These are phyloP conservation scores for Selenia dentaria DNA, from an alignment of 2,888 invertebrate genomes.

Conservation along the genomic window DNA sequence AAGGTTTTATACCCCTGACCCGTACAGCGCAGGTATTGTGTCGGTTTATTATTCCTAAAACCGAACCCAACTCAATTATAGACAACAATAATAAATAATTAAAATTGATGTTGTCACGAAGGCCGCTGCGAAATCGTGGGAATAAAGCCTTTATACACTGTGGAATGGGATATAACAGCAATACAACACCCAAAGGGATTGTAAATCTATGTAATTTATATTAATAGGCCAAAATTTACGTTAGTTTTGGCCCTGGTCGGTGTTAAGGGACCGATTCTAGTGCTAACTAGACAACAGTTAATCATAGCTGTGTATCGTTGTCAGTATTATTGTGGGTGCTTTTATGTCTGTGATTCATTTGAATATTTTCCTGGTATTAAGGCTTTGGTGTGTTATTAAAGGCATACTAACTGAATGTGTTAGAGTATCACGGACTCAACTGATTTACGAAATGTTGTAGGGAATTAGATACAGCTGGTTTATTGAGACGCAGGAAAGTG, in stretches of 20 bases:
- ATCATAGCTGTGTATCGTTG: slow-evolving; percentile 52
- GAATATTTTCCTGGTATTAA: slow-evolving; percentile 11
- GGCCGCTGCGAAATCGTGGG: slow-evolving; percentile 48
- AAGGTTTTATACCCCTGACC: slow-evolving; percentile 21
- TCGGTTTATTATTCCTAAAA: slow-evolving; percentile 28
- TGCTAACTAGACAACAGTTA: slow-evolving; percentile 60
- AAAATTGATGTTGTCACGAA: slow-evolving; percentile 61
- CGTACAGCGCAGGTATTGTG: slow-evolving; percentile 16
- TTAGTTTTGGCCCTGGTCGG: slow-evolving; percentile 69
- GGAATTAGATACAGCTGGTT: no score
- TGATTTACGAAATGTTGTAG: no score
- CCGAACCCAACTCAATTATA: slow-evolving; percentile 45
- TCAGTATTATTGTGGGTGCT: slow-evolving; percentile 33
- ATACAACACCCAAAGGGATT: slow-evolving; percentile 71
- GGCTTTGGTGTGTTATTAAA: slow-evolving; percentile 13
- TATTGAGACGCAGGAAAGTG: no score
- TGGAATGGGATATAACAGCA: slow-evolving; percentile 63
- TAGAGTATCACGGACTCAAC: no score
- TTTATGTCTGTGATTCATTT: slow-evolving; percentile 16
- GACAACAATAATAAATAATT: slow-evolving; percentile 58
- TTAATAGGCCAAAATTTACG: slow-evolving; percentile 74
- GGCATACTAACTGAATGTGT: slow-evolving; percentile 7
- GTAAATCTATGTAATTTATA: slow-evolving; percentile 80
- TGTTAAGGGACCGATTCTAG: slow-evolving; percentile 68
- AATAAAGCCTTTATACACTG: slow-evolving; percentile 58